phyloP scores from a whole-genome alignment of 2,113 vertebrate species.

The Perca schrenkii region DNA sequence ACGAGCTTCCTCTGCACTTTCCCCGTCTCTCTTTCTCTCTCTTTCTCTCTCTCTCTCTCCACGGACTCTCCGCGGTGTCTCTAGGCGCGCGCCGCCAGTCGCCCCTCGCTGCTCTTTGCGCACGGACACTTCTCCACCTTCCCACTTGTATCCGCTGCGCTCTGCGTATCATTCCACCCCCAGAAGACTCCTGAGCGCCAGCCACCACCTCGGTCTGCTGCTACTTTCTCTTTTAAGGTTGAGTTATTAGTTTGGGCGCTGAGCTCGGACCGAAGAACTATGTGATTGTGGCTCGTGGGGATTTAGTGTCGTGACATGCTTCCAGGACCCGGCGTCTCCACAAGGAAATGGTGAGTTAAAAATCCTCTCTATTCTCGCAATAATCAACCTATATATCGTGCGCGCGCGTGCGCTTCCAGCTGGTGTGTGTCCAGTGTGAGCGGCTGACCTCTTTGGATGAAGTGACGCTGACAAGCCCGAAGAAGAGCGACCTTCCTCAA shows the following conservation, averaged over 20 bases:
- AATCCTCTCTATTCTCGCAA: not conserved
- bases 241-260: not conserved
- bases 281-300: conserved; percentile 35
- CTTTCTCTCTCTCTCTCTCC: not conserved
- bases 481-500: not conserved
- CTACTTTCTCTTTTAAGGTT: not conserved
- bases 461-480: not conserved
- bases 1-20: not conserved
- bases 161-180: not conserved
- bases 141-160: conserved; percentile 12
- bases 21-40: not conserved
- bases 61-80: not conserved
- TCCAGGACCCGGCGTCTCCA: conserved; percentile 49
- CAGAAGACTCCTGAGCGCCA: not conserved
- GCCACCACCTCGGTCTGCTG: not conserved
- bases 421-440: not conserved
- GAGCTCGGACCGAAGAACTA: conserved; percentile 19
- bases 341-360: conserved; percentile 70
- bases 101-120: conserved; percentile 33
- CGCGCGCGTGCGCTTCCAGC: not conserved
- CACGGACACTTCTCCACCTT: conserved; percentile 34
- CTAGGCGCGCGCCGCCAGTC: conserved; percentile 17
- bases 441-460: conserved; percentile 10
- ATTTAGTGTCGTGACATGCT: conserved; percentile 71
- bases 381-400: not conserved